phyloP scores from a whole-genome alignment of 35 echinoderm and acorn worm genomes.

The Stichopus chloronotus region DNA sequence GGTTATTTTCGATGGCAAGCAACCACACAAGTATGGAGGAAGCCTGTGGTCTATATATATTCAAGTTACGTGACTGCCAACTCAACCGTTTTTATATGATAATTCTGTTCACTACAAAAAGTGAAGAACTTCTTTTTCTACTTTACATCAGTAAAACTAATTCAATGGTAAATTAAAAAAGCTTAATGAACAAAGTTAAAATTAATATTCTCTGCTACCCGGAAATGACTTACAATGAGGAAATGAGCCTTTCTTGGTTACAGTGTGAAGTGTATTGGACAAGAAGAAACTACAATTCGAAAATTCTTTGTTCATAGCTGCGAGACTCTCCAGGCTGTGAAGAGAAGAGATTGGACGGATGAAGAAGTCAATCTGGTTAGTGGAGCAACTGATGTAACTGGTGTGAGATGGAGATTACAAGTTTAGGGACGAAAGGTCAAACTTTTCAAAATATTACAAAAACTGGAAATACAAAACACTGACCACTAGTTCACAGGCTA shows the following conservation, averaged over 20 bases:
- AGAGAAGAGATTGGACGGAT: not conserved
- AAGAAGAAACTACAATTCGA: slow-evolving; percentile 79
- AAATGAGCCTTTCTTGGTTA: slow-evolving; percentile 87
- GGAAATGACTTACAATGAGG: slow-evolving; percentile 85
- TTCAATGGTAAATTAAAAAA: too few relatives aligned
- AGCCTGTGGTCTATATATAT: too few relatives aligned
- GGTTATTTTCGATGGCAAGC: too few relatives aligned
- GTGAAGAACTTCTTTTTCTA: too few relatives aligned
- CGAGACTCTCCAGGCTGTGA: slow-evolving; percentile 66
- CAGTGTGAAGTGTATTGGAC: slow-evolving; percentile 70
- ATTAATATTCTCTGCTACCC: too few relatives aligned
- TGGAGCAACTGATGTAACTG: not conserved
- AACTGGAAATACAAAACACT: not conserved
- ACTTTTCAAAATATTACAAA: not conserved
- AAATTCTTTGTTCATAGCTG: slow-evolving; percentile 80
- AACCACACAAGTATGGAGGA: too few relatives aligned
- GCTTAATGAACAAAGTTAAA: too few relatives aligned
- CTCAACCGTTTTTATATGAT: too few relatives aligned
- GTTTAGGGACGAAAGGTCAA: not conserved
- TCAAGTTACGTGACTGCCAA: too few relatives aligned
- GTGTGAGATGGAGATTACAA: not conserved
- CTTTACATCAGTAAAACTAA: too few relatives aligned
- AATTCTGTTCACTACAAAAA: too few relatives aligned
- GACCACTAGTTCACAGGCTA: not conserved
- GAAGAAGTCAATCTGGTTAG: too few relatives aligned